Base-by-base conservation (phyloP, 1,140 invertebrate genomes). In the Gonatopus flavifemur region DNA sequence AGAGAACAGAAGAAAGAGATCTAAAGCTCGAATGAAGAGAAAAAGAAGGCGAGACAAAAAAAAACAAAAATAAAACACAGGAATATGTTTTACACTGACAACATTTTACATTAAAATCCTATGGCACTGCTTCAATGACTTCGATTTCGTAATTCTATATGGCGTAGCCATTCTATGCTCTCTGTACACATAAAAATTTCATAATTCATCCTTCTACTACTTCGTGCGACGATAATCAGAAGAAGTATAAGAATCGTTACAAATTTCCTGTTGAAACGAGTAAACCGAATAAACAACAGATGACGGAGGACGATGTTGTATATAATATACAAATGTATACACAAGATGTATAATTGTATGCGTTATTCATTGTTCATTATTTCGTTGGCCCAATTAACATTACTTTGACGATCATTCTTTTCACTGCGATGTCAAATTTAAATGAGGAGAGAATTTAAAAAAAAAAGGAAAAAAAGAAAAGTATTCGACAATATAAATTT, bases 21-120 rank as follows among this genome's bases (percentile, higher is more conserved):
- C n/a, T n/a, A n/a, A n/a, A n/a, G n/a, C n/a, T n/a, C n/a, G n/a
- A n/a, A n/a, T n/a, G n/a, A n/a, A n/a, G n/a, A n/a, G n/a, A n/a
- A n/a, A n/a, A n/a, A n/a, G n/a, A n/a, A n/a, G n/a, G n/a, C 28
- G 31, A 41, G 25, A 36, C 8, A 21, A 9, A 18, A 42, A 37
- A 43, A 50, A 13, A 24, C 35, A 13, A n/a, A 35, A 3, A 44
- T 37, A 19, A 30, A 36, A 25, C 10, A 28, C 30, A 19, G 13
- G 12, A 30, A 15, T 47, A 39, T 25, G 6, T 22, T n/a, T n/a
- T n/a, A n/a, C n/a, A n/a, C n/a, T n/a, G n/a, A n/a, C n/a, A n/a
- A n/a, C n/a, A 49, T 30, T 60, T 61, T 52, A 61, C 57, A 61
- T 56, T 52, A 32, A 38, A n/a, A n/a, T n/a, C n/a, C 52, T 60